Base-by-base conservation (phyloP, 1,140 invertebrate species). In the Littorina saxatilis region DNA sequence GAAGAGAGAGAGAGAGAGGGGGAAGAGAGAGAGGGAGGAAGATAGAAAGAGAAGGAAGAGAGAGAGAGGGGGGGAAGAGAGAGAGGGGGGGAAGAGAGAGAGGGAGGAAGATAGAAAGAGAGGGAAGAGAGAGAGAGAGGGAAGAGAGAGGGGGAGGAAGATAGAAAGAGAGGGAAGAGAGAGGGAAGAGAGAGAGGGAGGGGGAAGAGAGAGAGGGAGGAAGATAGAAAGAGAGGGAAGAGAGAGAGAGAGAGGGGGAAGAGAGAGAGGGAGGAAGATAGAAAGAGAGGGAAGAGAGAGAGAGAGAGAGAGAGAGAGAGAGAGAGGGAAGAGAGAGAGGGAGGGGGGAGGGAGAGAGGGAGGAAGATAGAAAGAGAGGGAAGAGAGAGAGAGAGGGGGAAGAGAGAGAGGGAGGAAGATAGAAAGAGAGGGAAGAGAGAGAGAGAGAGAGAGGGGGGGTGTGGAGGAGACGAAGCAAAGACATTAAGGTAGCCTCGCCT, bases 381-480 rank as follows among this genome's bases (percentile, higher is more conserved):
- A 27, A 70, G 66, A 70, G 66, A 70, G 66, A 32, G 3, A 9
- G 66, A 70, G 66, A 70, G 9, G 4, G 66, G 35, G 66, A 70
- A 40, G 39, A 40, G 4, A 70, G 66, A 70, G 9, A 37, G 39
- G n/a, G n/a, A n/a, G n/a, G n/a, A n/a, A n/a, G n/a, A n/a, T n/a
- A n/a, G n/a, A n/a, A n/a, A n/a, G n/a, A 40, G 3, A 40, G 32
- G 35, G 66, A 70, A 23, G 32, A 70, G 66, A 70, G 66, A 70
- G 66, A 70, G 9, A 70, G 66, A 70, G 66, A 70, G 66, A 32
- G 66, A 15, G 39, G 35, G 9, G 35, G 66, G 35, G n/a, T n/a
- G n/a, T n/a, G n/a, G n/a, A n/a, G n/a, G n/a, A n/a, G n/a, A n/a
- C n/a, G n/a, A n/a, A n/a, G 66, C n/a, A n/a, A n/a, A n/a, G n/a